Base-by-base conservation (phyloP, 1,140 invertebrate species). In the Atta colombica region DNA sequence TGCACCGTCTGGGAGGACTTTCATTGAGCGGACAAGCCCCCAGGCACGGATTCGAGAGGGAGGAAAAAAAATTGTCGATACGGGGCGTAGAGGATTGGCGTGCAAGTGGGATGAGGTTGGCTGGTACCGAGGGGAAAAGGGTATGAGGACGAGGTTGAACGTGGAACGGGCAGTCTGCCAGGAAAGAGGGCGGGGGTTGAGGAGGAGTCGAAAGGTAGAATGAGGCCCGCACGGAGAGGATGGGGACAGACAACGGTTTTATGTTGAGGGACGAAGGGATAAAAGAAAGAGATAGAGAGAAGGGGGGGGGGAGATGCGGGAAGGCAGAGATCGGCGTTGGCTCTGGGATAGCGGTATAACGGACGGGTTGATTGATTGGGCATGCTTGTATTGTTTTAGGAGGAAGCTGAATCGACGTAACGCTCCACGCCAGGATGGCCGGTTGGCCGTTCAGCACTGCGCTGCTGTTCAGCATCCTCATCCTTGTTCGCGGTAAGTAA, bases 401-500 rank as follows among this genome's bases (percentile, higher is more conserved):
- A 95, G 94, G 93, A 95, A 93, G 94, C 94, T 93, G 94, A 94
- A 95, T 95, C 95, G 94, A 95, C 95, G 95, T 95, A 95, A 95
- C 95, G 94, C 92, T 94, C 93, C 93, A 94, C 91, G 92, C 89
- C 94, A 95, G 93, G 93, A 95, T 95, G 95, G 94, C 94, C 93
- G 92, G 93, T 92, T 95, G 94, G 92, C 93, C 92, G 91, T 91
- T 95, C 88, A 94, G 91, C 91, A 92, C 94, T 91, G 92, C 93
- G 88, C 91, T 95, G 90, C 94, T 95, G 89, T 93, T 93, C 94
- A 93, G 93, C 92, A 89, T 93, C 92, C 93, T 95, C 92, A 92
- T 95, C 92, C 93, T 94, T 93, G 95, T 94, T 92, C 92, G 93
- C 85, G 94, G 95, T 95, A 91, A 95, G 95, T 93, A 77, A 90